Evolutionary conservation across 2,888 invertebrate species (phyloP).

Genomic region (Tinea pellionella): DNA sequence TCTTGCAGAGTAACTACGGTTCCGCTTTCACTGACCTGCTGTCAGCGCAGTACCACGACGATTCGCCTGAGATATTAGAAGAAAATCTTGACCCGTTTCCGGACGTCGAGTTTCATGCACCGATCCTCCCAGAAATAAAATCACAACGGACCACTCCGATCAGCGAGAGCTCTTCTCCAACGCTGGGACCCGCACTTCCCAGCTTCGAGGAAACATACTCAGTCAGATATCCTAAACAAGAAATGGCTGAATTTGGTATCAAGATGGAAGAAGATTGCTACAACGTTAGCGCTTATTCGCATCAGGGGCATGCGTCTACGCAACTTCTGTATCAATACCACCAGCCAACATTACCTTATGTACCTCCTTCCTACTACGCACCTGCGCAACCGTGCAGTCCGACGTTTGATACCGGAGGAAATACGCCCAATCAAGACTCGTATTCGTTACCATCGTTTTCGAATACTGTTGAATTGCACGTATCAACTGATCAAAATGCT

Average conservation of each 20-base stretch:
- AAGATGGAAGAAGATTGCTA: conserved; percentile 91
- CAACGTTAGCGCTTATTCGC: conserved; percentile 71
- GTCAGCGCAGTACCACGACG: conserved; percentile 79
- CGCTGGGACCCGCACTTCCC: conserved; percentile 75
- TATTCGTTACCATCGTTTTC: conserved; percentile 79
- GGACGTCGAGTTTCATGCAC: conserved; percentile 72
- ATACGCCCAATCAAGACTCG: conserved; percentile 70
- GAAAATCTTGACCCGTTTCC: conserved; percentile 82
- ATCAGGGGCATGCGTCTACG: conserved; percentile 68
- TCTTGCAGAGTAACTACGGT: conserved; percentile 80
- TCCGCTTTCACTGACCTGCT: conserved; percentile 83
- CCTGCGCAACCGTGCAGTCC: conserved; percentile 71
- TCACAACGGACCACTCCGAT: conserved; percentile 51
- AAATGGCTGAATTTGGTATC: conserved; percentile 74
- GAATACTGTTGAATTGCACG: conserved; percentile 76
- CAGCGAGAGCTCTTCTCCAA: conserved; percentile 57
- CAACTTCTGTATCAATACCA: conserved; percentile 71
- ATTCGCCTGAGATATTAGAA: conserved; percentile 75
- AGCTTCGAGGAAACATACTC: conserved; percentile 92
- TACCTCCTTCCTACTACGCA: conserved; percentile 69
- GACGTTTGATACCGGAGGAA: conserved; percentile 58
- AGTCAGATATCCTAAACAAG: conserved; percentile 76
- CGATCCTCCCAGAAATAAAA: conserved; percentile 50
- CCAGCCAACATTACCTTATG: conserved; percentile 68
- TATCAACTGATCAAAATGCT: conserved; percentile 72